Conservation (phyloP, 2,113 vertebrate species). For the Bufo gargarizans region DNA sequence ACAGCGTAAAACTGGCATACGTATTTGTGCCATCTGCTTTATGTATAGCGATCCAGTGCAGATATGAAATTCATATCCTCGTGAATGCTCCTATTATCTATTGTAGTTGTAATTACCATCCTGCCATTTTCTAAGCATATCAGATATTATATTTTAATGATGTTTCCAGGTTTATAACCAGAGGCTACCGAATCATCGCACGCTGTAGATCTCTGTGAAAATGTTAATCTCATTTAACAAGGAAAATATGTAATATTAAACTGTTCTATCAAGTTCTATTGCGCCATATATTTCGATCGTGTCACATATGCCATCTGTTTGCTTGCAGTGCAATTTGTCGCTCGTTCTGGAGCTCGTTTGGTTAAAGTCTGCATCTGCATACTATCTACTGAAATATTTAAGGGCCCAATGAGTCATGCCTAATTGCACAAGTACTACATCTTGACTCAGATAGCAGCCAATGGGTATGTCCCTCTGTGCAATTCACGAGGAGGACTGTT, state of each 20-base stretch:
- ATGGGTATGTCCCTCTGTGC: slow-evolving; percentile 36
- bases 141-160: slow-evolving; percentile 27
- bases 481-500: slow-evolving; percentile 58
- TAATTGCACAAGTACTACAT: slow-evolving; percentile 64
- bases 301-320: slow-evolving; percentile 44
- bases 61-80: not conserved
- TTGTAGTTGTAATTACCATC: slow-evolving; percentile 1
- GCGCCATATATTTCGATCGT: slow-evolving; percentile 28
- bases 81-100: not conserved
- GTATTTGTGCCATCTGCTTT: not conserved
- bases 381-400: slow-evolving; percentile 66
- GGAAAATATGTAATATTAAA: slow-evolving; percentile 39
- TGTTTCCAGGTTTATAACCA: slow-evolving; percentile 19
- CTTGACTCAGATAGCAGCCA: slow-evolving; percentile 63
- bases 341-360: slow-evolving; percentile 38
- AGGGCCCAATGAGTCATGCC: slow-evolving; percentile 64
- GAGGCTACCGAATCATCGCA: not conserved
- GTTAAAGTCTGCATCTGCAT: slow-evolving; percentile 69
- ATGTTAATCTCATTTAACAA: slow-evolving; percentile 24
- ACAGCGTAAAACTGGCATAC: not conserved
- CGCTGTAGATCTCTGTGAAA: slow-evolving; percentile 11
- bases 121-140: not conserved
- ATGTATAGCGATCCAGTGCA: not conserved
- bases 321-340: slow-evolving; percentile 44
- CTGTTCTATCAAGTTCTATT: slow-evolving; percentile 27